These are phyloP conservation scores for Aphidius gifuensis DNA, from an alignment of 1,140 invertebrate species.

Conservation along the genomic window DNA sequence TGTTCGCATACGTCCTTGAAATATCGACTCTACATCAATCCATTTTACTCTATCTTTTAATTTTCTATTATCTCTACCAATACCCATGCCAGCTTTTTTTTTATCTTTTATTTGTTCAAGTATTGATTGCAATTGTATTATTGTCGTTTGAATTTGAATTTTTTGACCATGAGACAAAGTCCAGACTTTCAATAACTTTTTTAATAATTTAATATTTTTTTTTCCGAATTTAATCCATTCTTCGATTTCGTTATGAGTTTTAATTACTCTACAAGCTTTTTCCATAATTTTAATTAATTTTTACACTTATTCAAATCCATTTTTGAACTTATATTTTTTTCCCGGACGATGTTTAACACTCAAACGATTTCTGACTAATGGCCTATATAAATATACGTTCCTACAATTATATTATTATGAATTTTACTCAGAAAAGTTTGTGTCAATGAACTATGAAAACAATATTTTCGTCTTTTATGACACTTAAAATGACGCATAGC, in stretches of 20 bases:
- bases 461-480: too few species aligned
- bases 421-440: too few species aligned
- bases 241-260: neutral
- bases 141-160: neutral
- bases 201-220: neutral
- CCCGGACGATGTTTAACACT: too few species aligned
- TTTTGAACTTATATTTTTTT: neutral
- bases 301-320: neutral
- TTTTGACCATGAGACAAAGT: neutral
- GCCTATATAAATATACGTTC: too few species aligned
- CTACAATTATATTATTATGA: too few species aligned
- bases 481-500: too few species aligned
- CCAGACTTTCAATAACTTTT: neutral
- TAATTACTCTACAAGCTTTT: neutral
- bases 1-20: conserved; percentile 13
- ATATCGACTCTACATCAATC: conserved; percentile 11
- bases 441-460: too few species aligned
- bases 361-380: too few species aligned
- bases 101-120: neutral
- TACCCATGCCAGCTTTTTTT: neutral
- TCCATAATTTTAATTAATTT: neutral
- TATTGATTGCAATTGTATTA: neutral
- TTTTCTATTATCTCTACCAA: neutral
- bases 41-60: neutral
- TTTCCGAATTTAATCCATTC: neutral